These are phyloP conservation scores for Amphipyra berbera DNA, from an alignment of 2,888 invertebrate genomes.

Conservation along the genomic window DNA sequence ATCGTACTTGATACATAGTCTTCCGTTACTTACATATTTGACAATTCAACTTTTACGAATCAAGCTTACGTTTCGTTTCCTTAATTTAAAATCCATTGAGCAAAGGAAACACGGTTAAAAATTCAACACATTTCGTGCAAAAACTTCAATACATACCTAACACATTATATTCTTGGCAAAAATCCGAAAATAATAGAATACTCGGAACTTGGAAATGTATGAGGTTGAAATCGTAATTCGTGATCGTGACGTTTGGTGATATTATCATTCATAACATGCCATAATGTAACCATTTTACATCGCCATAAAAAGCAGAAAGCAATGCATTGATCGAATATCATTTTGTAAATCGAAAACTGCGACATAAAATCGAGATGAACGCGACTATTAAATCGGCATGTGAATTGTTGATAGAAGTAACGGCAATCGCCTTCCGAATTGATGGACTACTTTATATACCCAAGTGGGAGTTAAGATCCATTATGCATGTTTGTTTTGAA, in stretches of 20 bases:
- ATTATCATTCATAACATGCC: conserved; percentile 36
- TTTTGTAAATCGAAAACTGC: conserved; percentile 41
- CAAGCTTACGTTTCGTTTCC: conserved; percentile 6
- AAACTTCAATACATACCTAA: conserved; percentile 19
- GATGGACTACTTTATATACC: conserved; percentile 36
- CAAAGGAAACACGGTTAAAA: conserved; percentile 13
- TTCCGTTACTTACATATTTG: conserved; percentile 49
- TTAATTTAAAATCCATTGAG: conserved; percentile 10
- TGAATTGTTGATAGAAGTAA: conserved; percentile 36
- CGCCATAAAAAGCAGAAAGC: conserved; percentile 35
- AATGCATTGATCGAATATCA: conserved; percentile 36
- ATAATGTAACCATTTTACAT: conserved; percentile 35
- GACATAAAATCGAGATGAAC: conserved; percentile 43
- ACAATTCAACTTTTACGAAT: conserved; percentile 27
- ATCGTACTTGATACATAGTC: conserved; percentile 44
- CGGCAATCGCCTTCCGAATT: conserved; percentile 33
- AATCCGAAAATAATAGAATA: conserved; percentile 51
- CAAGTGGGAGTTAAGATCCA: conserved; percentile 37
- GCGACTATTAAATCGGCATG: conserved; percentile 32
- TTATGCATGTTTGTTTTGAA: conserved; percentile 46
- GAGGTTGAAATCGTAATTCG: conserved; percentile 35
- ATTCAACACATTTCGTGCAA: conserved; percentile 4
- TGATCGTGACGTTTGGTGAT: conserved; percentile 33
- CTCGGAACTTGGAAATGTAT: conserved; percentile 38
- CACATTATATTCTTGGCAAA: conserved; percentile 47